Base-by-base conservation (phyloP, 2,888 invertebrate genomes). In the Uloborus plumipes region DNA sequence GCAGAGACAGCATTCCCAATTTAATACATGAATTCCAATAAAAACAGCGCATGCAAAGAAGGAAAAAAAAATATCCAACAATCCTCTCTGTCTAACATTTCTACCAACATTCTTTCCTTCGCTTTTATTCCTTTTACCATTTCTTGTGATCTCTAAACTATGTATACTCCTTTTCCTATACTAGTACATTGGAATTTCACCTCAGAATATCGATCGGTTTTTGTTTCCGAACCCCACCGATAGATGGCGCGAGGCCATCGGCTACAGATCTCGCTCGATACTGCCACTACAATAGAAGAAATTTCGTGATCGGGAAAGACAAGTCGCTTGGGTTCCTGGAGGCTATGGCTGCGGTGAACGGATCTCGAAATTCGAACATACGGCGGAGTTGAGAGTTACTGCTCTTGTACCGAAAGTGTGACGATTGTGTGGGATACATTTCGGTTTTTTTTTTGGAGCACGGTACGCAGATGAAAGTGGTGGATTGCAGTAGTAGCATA, bases 221-320 rank as follows among this genome's bases (percentile, higher is more conserved):
- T 55, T 55, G 61, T 13, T 20, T 76, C 31, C 39, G 16, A 13
- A 16, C 39, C 26, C 64, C 47, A 9, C 53, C 80, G n/a, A 62
- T 49, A 73, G 80, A 62, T 74, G 80, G 73, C 80, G 69, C 74
- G 59, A 53, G 39, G n/a, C 18, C 26, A 66, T 58, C 61, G 53
- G 58, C 50, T 69, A 69, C n/a, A 3, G n/a, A 51, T n/a, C 26
- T 15, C 66, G 66, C 31, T 74, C 80, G 80, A 73, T 73, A 73
- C 55, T 74, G 55, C 73, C 62, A 80, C 69, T 62, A 53, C 69
- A 61, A 62, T 39, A 51, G 31, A 74, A 55, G 71, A 50, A 71
- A 78, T 78, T 50, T 55, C 55, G 67, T n/a, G 77, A 71, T 64
- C 77, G 49, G 16, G 61, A 73, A 79, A 66, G 67, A 69, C 73